Evolutionary conservation across 1,140 invertebrate species (phyloP).

Genomic region (Aleiodes sp.): DNA sequence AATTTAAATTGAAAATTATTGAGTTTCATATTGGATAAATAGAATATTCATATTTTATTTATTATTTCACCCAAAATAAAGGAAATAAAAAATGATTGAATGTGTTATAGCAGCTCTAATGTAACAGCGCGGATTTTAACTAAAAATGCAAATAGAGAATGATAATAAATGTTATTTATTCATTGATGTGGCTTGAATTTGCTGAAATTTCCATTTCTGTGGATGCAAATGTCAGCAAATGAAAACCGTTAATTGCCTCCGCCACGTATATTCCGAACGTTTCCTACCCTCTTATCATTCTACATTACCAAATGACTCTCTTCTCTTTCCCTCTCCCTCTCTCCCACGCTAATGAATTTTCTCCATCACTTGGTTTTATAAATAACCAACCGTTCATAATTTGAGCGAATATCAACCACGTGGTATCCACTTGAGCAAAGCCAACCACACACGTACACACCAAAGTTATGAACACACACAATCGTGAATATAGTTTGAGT

Average conservation of each 20-base stretch:
- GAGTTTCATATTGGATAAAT: no score
- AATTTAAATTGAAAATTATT: no score
- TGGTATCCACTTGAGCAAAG: neutral
- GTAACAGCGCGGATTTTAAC: neutral
- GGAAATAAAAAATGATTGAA: conserved; percentile 1
- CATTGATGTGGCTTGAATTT: conserved; percentile 1
- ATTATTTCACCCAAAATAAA: no score
- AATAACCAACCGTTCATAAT: neutral
- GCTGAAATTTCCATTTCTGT: conserved; percentile 18
- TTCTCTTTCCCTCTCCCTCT: neutral
- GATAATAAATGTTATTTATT: conserved; percentile 13
- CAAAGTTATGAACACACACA: neutral
- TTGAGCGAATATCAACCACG: neutral
- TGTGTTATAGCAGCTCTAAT: neutral
- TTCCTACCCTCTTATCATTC: neutral
- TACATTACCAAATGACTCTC: neutral
- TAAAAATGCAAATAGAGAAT: neutral
- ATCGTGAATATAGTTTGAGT: neutral
- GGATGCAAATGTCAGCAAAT: conserved; percentile 17
- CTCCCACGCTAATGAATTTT: neutral
- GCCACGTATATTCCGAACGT: neutral
- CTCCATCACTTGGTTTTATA: neutral
- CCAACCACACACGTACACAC: no score
- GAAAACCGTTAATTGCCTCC: conserved; percentile 12
- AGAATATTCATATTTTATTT: no score